phyloP scores from a whole-genome alignment of 2,797 vertebrate genomes.

The Pseudochaenichthys georgianus region DNA sequence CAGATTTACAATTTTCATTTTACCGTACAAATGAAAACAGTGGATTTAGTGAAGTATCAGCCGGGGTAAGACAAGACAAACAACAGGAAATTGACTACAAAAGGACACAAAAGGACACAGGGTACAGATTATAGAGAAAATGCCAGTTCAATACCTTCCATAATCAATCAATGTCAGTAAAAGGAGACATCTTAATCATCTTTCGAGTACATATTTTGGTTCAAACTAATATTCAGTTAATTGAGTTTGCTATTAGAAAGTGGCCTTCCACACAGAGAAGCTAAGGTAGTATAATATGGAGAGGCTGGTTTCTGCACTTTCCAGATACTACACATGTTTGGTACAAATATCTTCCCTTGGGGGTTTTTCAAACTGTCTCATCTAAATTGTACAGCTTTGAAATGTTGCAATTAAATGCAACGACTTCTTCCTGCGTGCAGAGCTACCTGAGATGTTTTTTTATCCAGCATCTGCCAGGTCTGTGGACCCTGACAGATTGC shows the following conservation, averaged over 20 bases:
- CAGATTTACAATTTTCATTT: no score
- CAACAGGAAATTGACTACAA: no score
- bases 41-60: no score
- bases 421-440: constrained; percentile 37
- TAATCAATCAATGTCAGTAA: no score
- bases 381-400: constrained; percentile 49
- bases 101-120: no score
- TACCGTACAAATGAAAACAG: no score
- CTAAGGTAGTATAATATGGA: background rate
- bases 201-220: background rate
- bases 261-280: background rate
- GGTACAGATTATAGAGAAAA: no score
- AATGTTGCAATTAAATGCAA: constrained; percentile 46
- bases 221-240: background rate
- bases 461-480: constrained; percentile 51
- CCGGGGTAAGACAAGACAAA: no score
- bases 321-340: constrained; percentile 2
- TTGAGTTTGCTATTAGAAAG: background rate
- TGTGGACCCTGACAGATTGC: constrained; percentile 67
- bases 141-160: background rate
- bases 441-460: constrained; percentile 38
- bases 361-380: constrained; percentile 25
- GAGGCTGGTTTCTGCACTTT: background rate
- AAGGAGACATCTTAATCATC: background rate
- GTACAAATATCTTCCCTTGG: constrained; percentile 14